phyloP scores from a whole-genome alignment of 2,113 vertebrate species.

The Atractosteus spatula region DNA sequence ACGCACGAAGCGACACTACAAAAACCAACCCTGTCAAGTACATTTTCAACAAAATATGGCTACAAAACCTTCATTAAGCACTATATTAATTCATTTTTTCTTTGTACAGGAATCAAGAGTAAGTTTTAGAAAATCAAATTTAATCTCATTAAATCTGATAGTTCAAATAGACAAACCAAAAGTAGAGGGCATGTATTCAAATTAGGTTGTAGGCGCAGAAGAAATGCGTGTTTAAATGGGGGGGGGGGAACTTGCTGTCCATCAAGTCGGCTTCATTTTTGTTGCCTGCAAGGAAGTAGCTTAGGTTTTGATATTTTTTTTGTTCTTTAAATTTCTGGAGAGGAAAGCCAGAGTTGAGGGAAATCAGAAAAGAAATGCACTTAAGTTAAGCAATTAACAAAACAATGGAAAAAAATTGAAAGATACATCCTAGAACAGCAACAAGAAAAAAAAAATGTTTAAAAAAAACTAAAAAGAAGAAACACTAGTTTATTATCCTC shows the following conservation, averaged over 20 bases:
- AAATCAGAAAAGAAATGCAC: slow-evolving; percentile 11
- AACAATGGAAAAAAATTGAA: slow-evolving; percentile 1
- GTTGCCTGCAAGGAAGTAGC: slow-evolving; percentile 8
- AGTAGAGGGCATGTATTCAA: no score
- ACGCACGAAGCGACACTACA: no score
- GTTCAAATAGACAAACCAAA: no score
- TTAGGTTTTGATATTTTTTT: background rate
- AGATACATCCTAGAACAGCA: slow-evolving; percentile 5
- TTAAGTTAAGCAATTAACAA: slow-evolving; percentile 10
- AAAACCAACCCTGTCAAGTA: no score
- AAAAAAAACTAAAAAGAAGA: slow-evolving; percentile 30
- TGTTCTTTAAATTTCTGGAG: background rate
- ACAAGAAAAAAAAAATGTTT: slow-evolving; percentile 7
- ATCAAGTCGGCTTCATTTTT: slow-evolving; percentile 13
- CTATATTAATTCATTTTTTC: no score
- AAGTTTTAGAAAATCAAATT: no score
- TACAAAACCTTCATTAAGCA: no score
- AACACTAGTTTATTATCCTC: slow-evolving; percentile 43
- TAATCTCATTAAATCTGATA: no score
- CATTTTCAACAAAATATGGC: no score
- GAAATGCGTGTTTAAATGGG: background rate
- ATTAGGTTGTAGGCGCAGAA: no score
- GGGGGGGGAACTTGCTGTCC: background rate
- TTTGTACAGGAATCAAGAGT: background rate
- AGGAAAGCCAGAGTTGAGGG: slow-evolving; percentile 3